Evolutionary conservation across 2,888 invertebrate genomes (phyloP), one percentile per base, ranked within the genome.

Genomic region (Plagiodera versicolora): DNA sequence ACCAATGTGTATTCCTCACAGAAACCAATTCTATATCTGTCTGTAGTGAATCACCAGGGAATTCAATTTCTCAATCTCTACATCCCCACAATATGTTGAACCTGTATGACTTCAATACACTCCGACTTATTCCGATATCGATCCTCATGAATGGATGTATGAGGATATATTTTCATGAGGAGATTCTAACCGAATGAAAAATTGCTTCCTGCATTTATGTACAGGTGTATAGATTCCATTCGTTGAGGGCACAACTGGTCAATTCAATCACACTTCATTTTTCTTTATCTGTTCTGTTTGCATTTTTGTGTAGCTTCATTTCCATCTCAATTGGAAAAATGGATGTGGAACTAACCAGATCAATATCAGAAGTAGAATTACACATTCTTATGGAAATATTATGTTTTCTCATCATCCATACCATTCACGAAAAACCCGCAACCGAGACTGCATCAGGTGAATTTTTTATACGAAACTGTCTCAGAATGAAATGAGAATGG

Each of bases 321-420:
- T n/a, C n/a, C n/a, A n/a, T n/a, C n/a, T n/a, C n/a, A n/a, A n/a
- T n/a, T n/a, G n/a, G n/a, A n/a, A n/a, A n/a, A n/a, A n/a, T n/a
- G n/a, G n/a, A n/a, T n/a, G 46, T 46, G 56, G 56, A 51, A 51
- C 56, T 56, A 50, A 45, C 47, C 46, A 46, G 56, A 56, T 56
- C 52, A 56, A 45, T 48, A 50, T 53, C 32, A 56, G 56, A 53
- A 47, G 56, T 51, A 35, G 47, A 56, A 35, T 51, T 46, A 48
- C 47, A 48, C 56, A 60, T 60, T 60, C 56, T 52, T 56, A 60
- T 60, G 56, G 56, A 56, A 60, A 60, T 60, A 56, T 48, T 52
- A 60, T 60, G 56, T 60, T 59, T 60, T 39, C 32, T 19, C 44
- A 50, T 60, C 60, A 52, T 60, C 51, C 53, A 45, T n/a, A 44